phyloP scores from a whole-genome alignment of 1,140 invertebrate species.

The Eciton burchellii region DNA sequence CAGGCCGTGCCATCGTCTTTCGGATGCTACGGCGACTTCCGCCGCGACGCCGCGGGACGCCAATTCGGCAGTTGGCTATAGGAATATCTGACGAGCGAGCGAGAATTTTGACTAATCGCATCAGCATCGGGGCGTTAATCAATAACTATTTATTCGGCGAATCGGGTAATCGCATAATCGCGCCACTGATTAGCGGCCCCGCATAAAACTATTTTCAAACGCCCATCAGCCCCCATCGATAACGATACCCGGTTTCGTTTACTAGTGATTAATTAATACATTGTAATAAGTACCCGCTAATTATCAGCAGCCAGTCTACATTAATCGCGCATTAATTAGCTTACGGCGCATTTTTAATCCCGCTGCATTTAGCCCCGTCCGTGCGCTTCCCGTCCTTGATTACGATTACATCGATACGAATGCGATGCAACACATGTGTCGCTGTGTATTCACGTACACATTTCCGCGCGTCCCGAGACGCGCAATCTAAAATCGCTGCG shows the following conservation, averaged over 20 bases:
- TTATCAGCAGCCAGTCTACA: slow-evolving; percentile 25
- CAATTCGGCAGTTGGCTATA: slow-evolving; percentile 21
- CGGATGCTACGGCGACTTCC: slow-evolving; percentile 2
- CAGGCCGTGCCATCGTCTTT: slow-evolving; percentile 17
- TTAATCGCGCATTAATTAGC: slow-evolving; percentile 34
- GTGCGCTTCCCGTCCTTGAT: background rate
- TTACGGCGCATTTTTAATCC: background rate
- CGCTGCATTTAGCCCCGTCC: background rate
- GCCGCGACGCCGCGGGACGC: slow-evolving; percentile 7
- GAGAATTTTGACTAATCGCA: background rate
- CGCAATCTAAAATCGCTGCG: background rate
- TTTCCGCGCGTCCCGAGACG: background rate
- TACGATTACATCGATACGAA: background rate
- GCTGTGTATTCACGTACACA: too few species aligned
- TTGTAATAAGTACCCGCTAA: background rate
- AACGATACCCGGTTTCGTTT: background rate
- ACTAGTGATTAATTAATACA: slow-evolving; percentile 35
- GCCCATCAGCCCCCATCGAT: background rate
- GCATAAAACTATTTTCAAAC: slow-evolving; percentile 29
- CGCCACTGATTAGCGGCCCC: background rate
- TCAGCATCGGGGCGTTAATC: slow-evolving; percentile 24
- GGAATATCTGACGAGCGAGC: background rate
- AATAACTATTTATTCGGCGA: background rate
- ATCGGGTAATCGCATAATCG: slow-evolving; percentile 2
- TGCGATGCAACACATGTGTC: too few species aligned